These are phyloP conservation scores for Drosophila littoralis DNA, from an alignment of 1,140 invertebrate species.

Conservation along the genomic window DNA sequence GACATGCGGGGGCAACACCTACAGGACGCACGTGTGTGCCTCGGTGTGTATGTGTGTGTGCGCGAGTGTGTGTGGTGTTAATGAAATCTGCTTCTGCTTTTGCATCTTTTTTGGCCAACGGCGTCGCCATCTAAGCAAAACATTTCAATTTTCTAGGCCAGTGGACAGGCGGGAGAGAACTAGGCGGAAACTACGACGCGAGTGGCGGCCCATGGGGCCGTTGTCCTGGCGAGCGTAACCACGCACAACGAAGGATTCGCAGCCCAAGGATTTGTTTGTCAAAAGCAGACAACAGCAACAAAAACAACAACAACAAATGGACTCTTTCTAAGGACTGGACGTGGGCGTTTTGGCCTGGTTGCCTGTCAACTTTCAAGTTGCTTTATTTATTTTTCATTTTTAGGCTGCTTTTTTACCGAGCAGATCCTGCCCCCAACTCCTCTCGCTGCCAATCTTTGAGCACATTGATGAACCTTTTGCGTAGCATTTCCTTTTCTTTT, in stretches of 20 bases:
- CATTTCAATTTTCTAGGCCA: conserved; percentile 82
- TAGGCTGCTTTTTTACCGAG: conserved; percentile 19
- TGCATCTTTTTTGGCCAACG: conserved; percentile 40
- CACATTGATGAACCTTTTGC: conserved; percentile 60
- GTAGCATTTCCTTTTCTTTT: conserved; percentile 19
- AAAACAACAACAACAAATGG: conserved; percentile 41
- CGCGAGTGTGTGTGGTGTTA: conserved; percentile 40
- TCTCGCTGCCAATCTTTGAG: conserved; percentile 31
- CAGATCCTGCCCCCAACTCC: not conserved
- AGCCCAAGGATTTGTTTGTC: conserved; percentile 79
- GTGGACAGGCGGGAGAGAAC: conserved; percentile 52
- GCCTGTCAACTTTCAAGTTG: conserved; percentile 64
- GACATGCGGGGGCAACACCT: conserved; percentile 66
- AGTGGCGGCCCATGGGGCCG: conserved; percentile 42
- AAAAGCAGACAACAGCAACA: conserved; percentile 70
- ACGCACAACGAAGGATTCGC: conserved; percentile 70
- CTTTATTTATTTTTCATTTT: conserved; percentile 69
- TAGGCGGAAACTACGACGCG: conserved; percentile 43
- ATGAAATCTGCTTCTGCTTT: conserved; percentile 44
- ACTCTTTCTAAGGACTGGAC: conserved; percentile 22
- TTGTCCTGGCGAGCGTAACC: conserved; percentile 78
- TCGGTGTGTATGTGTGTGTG: conserved; percentile 17
- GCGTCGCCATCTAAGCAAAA: conserved; percentile 53
- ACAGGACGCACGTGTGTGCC: conserved; percentile 66
- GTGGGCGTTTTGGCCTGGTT: conserved; percentile 15